Percentiles rank a stretch among this genome's conserved stretches.
These are phyloP conservation scores for Busseola fusca DNA, from an alignment of 2,888 invertebrate genomes.

Conservation along the genomic window DNA sequence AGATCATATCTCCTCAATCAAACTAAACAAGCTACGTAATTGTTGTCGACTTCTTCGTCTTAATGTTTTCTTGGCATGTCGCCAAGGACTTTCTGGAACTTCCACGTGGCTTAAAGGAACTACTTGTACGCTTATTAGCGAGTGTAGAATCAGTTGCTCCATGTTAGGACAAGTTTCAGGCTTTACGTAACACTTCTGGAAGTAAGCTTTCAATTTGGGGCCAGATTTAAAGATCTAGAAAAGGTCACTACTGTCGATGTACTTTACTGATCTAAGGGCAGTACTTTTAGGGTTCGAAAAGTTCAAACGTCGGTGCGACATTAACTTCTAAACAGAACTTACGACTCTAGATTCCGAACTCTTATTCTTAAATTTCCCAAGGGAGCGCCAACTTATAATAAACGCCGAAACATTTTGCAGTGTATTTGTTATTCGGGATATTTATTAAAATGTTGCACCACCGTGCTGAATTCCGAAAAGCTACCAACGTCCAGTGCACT, in stretches of 20 bases:
- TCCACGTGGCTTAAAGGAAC: conserved; percentile 47
- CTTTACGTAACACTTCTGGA: conserved; percentile 30
- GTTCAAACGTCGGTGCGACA: conserved; percentile 25
- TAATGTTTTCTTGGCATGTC: conserved; percentile 49
- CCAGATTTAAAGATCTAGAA: conserved; percentile 4
- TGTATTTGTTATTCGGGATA: conserved; percentile 27
- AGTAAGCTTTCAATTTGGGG: conserved; percentile 2
- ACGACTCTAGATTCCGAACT: conserved; percentile 36
- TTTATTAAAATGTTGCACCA: conserved; percentile 22
- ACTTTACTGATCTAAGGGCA: conserved; percentile 22
- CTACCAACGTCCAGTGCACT: conserved; percentile 6
- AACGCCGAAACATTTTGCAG: conserved; percentile 26
- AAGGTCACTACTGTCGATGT: conserved; percentile 6
- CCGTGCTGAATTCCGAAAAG: conserved; percentile 6
- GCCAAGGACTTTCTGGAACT: conserved; percentile 50
- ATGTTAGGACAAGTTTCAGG: conserved; percentile 29
- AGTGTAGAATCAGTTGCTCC: conserved; percentile 45
- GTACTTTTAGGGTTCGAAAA: conserved; percentile 30
- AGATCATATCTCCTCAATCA: conserved; percentile 48
- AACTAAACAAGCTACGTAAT: conserved; percentile 50
- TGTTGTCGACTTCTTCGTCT: conserved; percentile 50
- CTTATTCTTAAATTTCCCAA: conserved; percentile 42
- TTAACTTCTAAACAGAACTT: conserved; percentile 44
- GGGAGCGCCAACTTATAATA: conserved; percentile 27
- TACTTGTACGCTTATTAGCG: conserved; percentile 54